Evolutionary conservation across 2,888 invertebrate genomes (phyloP).

Genomic region (Drosophila mercatorum): DNA sequence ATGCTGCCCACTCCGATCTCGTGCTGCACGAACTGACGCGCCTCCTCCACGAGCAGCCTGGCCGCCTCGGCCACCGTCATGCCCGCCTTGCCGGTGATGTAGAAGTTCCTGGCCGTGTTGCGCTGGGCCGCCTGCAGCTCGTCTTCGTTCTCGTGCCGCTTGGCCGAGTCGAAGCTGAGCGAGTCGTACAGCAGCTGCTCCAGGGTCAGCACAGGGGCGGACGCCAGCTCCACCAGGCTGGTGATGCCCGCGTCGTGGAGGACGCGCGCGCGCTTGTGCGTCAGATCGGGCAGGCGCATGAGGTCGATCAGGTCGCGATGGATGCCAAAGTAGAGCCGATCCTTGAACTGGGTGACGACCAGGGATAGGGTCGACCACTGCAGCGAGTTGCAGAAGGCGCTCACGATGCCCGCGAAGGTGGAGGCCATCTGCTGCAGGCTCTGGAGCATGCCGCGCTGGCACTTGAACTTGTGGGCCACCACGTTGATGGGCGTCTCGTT

Average conservation of each 20-base stretch:
- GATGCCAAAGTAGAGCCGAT: slow-evolving; percentile 96
- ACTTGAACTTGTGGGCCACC: slow-evolving; percentile 94
- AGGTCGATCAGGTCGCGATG: slow-evolving; percentile 96
- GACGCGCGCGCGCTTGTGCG: slow-evolving; percentile 93
- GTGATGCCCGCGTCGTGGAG: slow-evolving; percentile 93
- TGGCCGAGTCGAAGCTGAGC: slow-evolving; percentile 93
- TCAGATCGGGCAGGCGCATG: slow-evolving; percentile 92
- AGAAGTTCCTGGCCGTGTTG: slow-evolving; percentile 89
- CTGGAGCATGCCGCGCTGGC: slow-evolving; percentile 95
- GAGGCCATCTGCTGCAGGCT: slow-evolving; percentile 97
- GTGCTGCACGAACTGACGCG: slow-evolving; percentile 88
- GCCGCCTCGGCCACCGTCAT: slow-evolving; percentile 94
- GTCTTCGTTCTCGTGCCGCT: slow-evolving; percentile 90
- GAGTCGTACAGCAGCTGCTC: slow-evolving; percentile 92
- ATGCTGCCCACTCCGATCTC: slow-evolving; percentile 91
- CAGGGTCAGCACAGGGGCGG: slow-evolving; percentile 88
- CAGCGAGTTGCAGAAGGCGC: slow-evolving; percentile 96
- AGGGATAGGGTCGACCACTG: slow-evolving; percentile 97
- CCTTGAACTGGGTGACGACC: slow-evolving; percentile 96
- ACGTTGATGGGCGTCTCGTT: slow-evolving; percentile 93
- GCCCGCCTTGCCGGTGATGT: slow-evolving; percentile 92
- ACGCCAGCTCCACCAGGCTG: slow-evolving; percentile 91
- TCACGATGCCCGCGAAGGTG: slow-evolving; percentile 98
- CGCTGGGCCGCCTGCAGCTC: slow-evolving; percentile 88
- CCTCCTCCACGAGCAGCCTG: slow-evolving; percentile 90